Percentiles rank a stretch among this genome's conserved stretches.
Conservation (phyloP, 2,113 vertebrate genomes). For the Egretta garzetta region DNA sequence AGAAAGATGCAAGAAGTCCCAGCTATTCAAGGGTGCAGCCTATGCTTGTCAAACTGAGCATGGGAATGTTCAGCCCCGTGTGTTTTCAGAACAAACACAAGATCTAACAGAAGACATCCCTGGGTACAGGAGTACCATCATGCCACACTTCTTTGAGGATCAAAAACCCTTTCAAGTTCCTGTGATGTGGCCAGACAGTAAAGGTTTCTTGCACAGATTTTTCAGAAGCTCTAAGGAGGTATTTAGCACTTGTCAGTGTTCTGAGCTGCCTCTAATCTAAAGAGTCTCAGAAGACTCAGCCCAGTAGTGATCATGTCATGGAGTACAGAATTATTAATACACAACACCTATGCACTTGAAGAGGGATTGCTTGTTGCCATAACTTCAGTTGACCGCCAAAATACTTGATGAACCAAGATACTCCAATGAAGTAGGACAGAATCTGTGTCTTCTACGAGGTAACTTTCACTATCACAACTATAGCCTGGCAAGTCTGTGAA, state of each 20-base stretch:
- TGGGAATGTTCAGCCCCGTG: neutral
- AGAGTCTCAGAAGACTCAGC: neutral
- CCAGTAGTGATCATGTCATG: accelerated
- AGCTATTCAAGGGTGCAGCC: neutral
- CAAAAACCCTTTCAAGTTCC: neutral
- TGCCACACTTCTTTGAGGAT: neutral
- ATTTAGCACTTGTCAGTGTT: neutral
- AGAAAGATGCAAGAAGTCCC: neutral
- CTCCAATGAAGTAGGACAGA: neutral
- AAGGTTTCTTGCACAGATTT: neutral
- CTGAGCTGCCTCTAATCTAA: neutral
- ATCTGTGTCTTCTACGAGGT: neutral
- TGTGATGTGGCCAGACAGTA: neutral
- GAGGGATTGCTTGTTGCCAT: neutral
- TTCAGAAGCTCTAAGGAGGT: neutral
- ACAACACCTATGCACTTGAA: neutral
- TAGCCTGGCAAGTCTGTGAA: neutral
- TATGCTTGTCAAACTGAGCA: neutral
- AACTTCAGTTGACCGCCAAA: neutral
- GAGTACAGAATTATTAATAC: neutral
- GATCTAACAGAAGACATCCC: neutral
- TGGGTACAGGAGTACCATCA: neutral
- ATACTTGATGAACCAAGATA: neutral
- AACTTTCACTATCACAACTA: neutral
- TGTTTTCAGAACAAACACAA: neutral